Conservation (phyloP, 2,888 invertebrate species). For the Venusia cambrica region DNA sequence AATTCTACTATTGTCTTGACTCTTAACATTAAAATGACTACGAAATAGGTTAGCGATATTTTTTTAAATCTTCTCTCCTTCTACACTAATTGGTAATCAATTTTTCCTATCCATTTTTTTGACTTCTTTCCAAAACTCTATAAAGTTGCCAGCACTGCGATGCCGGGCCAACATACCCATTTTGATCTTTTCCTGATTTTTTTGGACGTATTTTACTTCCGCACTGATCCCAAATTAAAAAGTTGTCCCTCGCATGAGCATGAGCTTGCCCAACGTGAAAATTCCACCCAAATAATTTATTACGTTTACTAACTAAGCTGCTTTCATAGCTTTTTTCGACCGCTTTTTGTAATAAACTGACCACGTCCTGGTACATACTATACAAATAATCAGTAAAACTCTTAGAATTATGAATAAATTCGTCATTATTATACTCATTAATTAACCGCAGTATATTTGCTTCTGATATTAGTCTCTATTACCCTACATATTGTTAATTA, state of each 20-base stretch:
- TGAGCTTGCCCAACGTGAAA: slow-evolving; percentile 7
- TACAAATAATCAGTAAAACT: slow-evolving; percentile 1
- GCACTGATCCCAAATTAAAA: slow-evolving; percentile 7
- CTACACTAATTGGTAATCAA: slow-evolving; percentile 7
- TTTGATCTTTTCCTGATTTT: slow-evolving; percentile 12
- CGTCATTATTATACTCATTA: slow-evolving; percentile 3
- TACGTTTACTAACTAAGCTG: not conserved
- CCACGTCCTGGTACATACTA: slow-evolving; percentile 8
- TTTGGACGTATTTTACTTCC: slow-evolving; percentile 15
- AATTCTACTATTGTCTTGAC: not conserved
- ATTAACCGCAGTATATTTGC: slow-evolving; percentile 4
- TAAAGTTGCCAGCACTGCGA: slow-evolving; percentile 10
- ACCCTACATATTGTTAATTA: slow-evolving; percentile 8
- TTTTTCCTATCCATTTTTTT: slow-evolving; percentile 6
- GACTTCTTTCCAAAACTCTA: slow-evolving; percentile 16
- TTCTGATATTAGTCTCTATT: slow-evolving; percentile 6
- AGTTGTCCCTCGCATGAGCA: slow-evolving; percentile 8
- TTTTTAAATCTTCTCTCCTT: slow-evolving; percentile 6
- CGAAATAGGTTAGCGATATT: slow-evolving; percentile 14
- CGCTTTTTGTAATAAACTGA: not conserved
- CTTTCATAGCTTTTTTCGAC: not conserved
- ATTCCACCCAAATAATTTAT: slow-evolving; percentile 16
- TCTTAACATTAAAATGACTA: slow-evolving; percentile 6
- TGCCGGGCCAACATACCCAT: slow-evolving; percentile 11
- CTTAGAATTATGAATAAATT: not conserved